phyloP scores from a whole-genome alignment of 2,888 invertebrate species.

The Merodon equestris region DNA sequence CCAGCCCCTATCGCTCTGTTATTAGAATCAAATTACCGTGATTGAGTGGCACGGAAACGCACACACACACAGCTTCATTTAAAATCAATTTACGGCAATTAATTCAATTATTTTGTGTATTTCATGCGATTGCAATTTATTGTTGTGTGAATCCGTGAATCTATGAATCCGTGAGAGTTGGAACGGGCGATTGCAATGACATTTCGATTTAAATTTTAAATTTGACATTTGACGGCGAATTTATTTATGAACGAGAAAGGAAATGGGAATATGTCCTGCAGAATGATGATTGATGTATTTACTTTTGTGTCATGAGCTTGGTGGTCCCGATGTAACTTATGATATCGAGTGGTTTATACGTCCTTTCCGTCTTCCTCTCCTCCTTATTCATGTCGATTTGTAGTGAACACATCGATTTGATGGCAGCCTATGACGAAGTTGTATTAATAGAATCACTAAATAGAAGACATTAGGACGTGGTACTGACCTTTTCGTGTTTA shows the following conservation, averaged over 20 bases:
- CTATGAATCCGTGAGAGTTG: not conserved
- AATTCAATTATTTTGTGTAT: constrained; percentile 22
- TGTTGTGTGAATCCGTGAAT: not conserved
- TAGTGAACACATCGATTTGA: constrained; percentile 38
- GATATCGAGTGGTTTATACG: constrained; percentile 40
- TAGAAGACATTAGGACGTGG: not conserved
- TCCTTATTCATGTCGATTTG: constrained; percentile 34
- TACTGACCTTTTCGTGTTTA: constrained; percentile 31
- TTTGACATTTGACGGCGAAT: not conserved
- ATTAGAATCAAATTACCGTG: constrained; percentile 20
- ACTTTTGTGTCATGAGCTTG: not conserved
- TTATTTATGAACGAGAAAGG: not conserved
- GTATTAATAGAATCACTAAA: no score
- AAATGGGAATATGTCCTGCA: not conserved
- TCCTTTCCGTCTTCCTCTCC: constrained; percentile 5
- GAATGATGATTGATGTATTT: not conserved
- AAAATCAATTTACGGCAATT: constrained; percentile 20
- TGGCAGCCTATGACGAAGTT: constrained; percentile 9
- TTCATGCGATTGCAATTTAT: constrained; percentile 3
- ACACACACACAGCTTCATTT: constrained; percentile 7
- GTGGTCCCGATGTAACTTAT: constrained; percentile 55
- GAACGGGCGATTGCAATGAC: not conserved
- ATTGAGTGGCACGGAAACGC: constrained; percentile 3
- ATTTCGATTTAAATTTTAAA: not conserved
- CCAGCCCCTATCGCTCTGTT: not conserved